Evolutionary conservation across 2,888 invertebrate genomes (phyloP).

Genomic region (Calephelis perditalis): DNA sequence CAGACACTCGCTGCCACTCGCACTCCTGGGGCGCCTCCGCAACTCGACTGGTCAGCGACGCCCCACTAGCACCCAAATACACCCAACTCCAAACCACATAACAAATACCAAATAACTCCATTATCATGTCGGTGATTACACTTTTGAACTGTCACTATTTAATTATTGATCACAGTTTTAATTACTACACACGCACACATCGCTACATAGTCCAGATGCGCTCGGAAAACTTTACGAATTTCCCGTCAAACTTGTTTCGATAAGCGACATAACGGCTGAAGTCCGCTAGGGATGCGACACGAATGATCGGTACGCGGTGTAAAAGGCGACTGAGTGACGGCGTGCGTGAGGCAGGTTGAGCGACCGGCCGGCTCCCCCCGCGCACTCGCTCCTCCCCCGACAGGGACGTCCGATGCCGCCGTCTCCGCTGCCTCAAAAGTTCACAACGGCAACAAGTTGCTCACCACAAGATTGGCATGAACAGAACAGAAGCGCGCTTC

Average conservation of each 20-base stretch:
- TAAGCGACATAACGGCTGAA: constrained; percentile 71
- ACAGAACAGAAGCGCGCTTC: constrained; percentile 75
- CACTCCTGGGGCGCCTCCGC: constrained; percentile 85
- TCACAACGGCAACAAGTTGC: constrained; percentile 76
- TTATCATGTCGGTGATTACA: constrained; percentile 68
- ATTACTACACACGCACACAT: constrained; percentile 64
- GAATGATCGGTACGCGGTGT: constrained; percentile 48
- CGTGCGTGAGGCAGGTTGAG: constrained; percentile 59
- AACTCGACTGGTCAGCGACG: constrained; percentile 70
- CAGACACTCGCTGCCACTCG: constrained; percentile 81
- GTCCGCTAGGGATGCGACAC: constrained; percentile 41
- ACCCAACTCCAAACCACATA: constrained; percentile 61
- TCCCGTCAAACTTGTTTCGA: constrained; percentile 78
- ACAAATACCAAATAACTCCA: constrained; percentile 66
- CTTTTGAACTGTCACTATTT: constrained; percentile 70
- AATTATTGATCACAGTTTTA: constrained; percentile 61
- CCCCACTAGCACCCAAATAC: constrained; percentile 56
- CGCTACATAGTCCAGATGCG: constrained; percentile 62
- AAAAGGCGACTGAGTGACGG: constrained; percentile 62
- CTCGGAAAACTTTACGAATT: constrained; percentile 72
- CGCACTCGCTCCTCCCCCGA: constrained; percentile 70
- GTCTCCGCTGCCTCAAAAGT: constrained; percentile 61
- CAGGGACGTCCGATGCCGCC: constrained; percentile 51
- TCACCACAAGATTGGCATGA: constrained; percentile 75
- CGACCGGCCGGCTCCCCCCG: constrained; percentile 68